Base-by-base conservation (phyloP, 2,888 invertebrate species). In the Netelia fuscicornis region DNA sequence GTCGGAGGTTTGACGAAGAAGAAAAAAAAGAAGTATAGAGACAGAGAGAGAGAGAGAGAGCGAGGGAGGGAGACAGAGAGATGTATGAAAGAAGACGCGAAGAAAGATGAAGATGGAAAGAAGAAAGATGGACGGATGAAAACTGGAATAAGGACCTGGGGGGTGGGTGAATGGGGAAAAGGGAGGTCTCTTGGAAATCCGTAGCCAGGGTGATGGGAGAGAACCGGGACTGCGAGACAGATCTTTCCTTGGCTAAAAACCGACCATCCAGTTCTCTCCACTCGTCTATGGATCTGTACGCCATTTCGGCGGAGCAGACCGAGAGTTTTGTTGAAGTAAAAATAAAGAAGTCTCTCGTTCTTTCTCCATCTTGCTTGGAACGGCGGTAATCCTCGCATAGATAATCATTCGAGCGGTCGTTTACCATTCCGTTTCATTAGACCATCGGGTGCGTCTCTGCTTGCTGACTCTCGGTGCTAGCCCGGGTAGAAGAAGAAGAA, bases 351-450 rank as follows among this genome's bases (percentile, higher is more conserved):
- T 30, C 20, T 54, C 42, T 54, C 42, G n/a, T 42, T 62, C 58
- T 11, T 23, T 64, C 42, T 71, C n/a, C 11, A 1, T 17, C 11
- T 67, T 58, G 58, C 60, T 82, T 52, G 23, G 60, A 70, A 60
- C 44, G 30, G 64, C 54, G 37, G 79, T 85, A 82, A 85, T 85
- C 75, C 85, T 71, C 65, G 85, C 85, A 71, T 85, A 85, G 85
- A 85, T 85, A 85, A 85, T 82, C 85, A 85, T 85, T 75, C 78
- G 75, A 71, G 79, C 81, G 75, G 64, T 68, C 81, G 75, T 79
- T 85, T 79, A 82, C 85, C 81, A 85, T 85, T 85, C 85, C 85
- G 85, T 85, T 85, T 85, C 85, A 85, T 85, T 85, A 85, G 81
- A 82, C 85, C 85, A 85, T 85, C 81, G 79, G 75, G 48, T 74